Evolutionary conservation across 2,113 vertebrate species (phyloP).

Genomic region (Mustela lutreola): DNA sequence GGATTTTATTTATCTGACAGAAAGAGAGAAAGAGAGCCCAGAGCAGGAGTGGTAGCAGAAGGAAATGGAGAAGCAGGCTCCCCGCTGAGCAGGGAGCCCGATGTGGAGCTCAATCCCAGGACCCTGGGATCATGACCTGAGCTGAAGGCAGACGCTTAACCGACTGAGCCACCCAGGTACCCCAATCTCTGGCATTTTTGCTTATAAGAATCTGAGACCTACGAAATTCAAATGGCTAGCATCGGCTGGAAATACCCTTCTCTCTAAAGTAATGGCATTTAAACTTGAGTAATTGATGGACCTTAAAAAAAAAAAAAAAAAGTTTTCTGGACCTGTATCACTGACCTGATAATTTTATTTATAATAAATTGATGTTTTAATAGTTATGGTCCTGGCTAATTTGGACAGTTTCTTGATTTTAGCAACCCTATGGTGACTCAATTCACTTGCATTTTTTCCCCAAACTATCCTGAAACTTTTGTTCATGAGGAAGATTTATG

Average conservation of each 20-base stretch:
- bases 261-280: background rate
- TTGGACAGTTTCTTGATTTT: background rate
- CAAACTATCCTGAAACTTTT: background rate
- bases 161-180: too few species aligned
- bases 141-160: too few species aligned
- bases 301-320: background rate
- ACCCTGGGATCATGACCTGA: too few species aligned
- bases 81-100: too few species aligned
- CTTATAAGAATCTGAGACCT: background rate
- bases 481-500: background rate
- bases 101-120: too few species aligned
- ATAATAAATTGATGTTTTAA: background rate
- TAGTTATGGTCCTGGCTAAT: background rate
- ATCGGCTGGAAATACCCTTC: background rate
- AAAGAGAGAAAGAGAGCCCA: too few species aligned
- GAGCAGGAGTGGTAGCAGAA: too few species aligned
- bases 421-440: background rate
- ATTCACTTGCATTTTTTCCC: slow-evolving; percentile 13
- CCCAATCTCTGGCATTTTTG: background rate
- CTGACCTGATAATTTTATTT: slow-evolving; percentile 10
- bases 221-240: background rate
- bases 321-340: background rate
- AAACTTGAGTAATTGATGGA: slow-evolving; percentile 36
- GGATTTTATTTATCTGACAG: too few species aligned
- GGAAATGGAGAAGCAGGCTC: too few species aligned